Evolutionary conservation across 2,113 vertebrate species (phyloP).

Genomic region (Oreochromis niloticus): DNA sequence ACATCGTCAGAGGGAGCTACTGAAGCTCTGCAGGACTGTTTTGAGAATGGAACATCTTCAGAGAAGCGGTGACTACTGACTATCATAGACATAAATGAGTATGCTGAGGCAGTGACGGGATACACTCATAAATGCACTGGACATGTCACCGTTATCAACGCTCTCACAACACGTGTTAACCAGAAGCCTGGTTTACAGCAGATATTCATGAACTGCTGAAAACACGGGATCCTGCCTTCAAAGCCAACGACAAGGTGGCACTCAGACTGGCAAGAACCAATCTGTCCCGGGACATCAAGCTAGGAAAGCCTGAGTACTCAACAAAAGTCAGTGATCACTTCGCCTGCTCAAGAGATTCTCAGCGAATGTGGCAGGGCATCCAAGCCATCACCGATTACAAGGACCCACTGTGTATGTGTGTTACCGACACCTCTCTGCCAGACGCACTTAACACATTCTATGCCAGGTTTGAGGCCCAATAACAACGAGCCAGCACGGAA

Average conservation of each 20-base stretch:
- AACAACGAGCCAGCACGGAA: no score
- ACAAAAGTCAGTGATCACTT: neutral
- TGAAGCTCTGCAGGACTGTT: neutral
- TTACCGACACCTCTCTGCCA: no score
- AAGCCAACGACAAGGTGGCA: neutral
- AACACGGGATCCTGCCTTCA: neutral
- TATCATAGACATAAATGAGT: neutral
- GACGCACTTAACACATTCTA: no score
- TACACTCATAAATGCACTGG: neutral
- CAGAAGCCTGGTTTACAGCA: neutral
- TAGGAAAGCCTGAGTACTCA: neutral
- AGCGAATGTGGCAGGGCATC: no score
- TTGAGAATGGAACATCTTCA: neutral
- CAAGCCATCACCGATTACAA: no score
- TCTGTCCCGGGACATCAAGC: neutral
- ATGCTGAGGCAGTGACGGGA: neutral
- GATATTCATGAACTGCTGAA: neutral
- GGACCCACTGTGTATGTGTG: no score
- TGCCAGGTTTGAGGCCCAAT: no score
- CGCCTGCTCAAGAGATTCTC: no score
- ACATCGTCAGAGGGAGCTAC: neutral
- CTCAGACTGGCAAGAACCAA: neutral
- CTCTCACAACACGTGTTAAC: neutral
- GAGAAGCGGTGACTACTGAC: neutral
- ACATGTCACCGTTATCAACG: neutral